These are phyloP conservation scores for Styela plicata DNA, from an alignment of 23 tunicate genomes.

Conservation along the genomic window DNA sequence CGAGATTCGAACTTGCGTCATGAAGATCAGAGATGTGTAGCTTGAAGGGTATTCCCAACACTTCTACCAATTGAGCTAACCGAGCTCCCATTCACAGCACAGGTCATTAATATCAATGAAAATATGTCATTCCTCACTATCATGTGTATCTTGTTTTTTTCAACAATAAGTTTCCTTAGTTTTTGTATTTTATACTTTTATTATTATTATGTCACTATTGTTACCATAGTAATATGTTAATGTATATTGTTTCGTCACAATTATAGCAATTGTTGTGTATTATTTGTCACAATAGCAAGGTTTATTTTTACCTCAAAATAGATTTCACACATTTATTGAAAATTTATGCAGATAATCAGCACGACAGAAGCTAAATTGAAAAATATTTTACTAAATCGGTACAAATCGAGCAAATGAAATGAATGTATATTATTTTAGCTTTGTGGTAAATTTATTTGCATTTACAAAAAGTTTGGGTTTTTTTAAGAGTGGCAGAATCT, in stretches of 20 bases:
- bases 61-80: neutral
- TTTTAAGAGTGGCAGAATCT: neutral
- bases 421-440: neutral
- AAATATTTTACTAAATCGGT: neutral
- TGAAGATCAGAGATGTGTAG: too few species aligned
- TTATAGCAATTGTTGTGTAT: neutral
- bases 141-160: too few species aligned
- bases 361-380: neutral
- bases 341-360: neutral
- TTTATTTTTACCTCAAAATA: neutral
- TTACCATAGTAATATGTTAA: neutral
- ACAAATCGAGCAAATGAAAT: neutral
- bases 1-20: too few species aligned
- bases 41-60: neutral
- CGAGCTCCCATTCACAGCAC: neutral
- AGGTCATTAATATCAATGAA: neutral
- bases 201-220: neutral
- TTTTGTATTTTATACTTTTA: neutral
- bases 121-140: neutral
- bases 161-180: too few species aligned
- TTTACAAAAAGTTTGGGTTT: neutral
- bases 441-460: neutral
- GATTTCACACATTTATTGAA: neutral
- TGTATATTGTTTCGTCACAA: neutral
- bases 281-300: neutral